These are phyloP conservation scores for Aplochiton taeniatus DNA, from an alignment of 2,797 vertebrate species.

Conservation along the genomic window DNA sequence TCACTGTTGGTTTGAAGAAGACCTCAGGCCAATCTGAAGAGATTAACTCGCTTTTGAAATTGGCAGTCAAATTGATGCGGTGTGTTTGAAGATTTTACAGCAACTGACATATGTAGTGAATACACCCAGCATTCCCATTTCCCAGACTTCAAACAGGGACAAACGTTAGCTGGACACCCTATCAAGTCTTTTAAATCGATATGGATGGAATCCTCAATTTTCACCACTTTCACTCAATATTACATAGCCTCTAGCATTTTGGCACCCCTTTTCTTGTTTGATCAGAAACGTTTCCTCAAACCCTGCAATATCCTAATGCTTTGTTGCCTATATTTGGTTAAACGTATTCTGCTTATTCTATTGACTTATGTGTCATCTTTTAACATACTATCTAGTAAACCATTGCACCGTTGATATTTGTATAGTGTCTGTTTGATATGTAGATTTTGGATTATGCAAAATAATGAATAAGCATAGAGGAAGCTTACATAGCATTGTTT, in stretches of 20 bases:
- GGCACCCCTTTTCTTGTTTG: not conserved
- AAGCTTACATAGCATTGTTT: too few relatives aligned
- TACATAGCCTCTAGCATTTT: conserved; percentile 9
- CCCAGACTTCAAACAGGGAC: conserved; percentile 50
- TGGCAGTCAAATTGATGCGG: conserved; percentile 38
- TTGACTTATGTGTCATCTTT: too few relatives aligned
- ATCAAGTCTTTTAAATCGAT: conserved; percentile 15
- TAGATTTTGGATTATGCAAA: too few relatives aligned
- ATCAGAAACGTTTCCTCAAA: too few relatives aligned
- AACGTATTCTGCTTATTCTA: too few relatives aligned
- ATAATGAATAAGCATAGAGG: too few relatives aligned
- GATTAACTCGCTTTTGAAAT: conserved; percentile 60
- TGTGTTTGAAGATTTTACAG: conserved; percentile 65
- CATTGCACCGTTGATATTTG: too few relatives aligned
- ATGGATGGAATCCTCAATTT: conserved; percentile 15
- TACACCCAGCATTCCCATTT: conserved; percentile 10
- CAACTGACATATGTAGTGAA: conserved; percentile 34
- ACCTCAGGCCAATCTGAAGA: conserved; percentile 47
- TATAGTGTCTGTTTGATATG: too few relatives aligned
- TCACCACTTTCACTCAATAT: conserved; percentile 10
- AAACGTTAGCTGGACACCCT: conserved; percentile 28
- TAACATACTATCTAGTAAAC: too few relatives aligned
- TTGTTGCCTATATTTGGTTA: too few relatives aligned
- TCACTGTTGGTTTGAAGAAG: conserved; percentile 34
- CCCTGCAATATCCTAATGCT: too few relatives aligned